These are phyloP conservation scores for Spatulosminthurus flaviceps DNA, from an alignment of 2,888 invertebrate species.

Conservation along the genomic window DNA sequence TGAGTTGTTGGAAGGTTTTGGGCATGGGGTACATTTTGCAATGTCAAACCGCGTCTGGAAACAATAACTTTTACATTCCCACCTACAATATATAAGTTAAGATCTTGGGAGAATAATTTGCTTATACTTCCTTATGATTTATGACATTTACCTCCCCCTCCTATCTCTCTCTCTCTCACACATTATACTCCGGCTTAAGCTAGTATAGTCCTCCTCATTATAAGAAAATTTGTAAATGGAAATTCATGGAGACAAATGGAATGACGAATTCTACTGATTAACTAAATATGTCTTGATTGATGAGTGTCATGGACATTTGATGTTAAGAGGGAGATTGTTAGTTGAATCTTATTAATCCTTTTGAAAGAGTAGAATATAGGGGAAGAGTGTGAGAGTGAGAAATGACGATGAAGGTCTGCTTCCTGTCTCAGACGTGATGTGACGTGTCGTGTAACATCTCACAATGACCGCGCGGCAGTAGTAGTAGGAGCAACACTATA, in stretches of 20 bases:
- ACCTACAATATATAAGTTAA: not conserved
- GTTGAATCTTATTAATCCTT: slow-evolving; percentile 14
- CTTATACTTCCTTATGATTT: not conserved
- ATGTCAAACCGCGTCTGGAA: not conserved
- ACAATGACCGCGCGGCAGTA: too few species aligned
- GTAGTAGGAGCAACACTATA: not conserved
- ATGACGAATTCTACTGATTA: slow-evolving; percentile 20
- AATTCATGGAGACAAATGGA: slow-evolving; percentile 31
- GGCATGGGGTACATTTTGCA: not conserved
- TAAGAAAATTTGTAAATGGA: not conserved
- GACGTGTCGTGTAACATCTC: slow-evolving; percentile 6
- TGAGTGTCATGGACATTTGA: not conserved
- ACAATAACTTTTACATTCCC: not conserved
- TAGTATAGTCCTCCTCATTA: slow-evolving; percentile 18
- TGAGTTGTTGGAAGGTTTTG: not conserved
- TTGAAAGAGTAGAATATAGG: slow-evolving; percentile 12
- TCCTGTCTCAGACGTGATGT: slow-evolving; percentile 2
- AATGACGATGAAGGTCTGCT: not conserved
- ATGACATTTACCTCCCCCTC: not conserved
- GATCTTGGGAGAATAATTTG: not conserved
- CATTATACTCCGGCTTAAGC: too few species aligned
- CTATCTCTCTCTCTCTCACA: too few species aligned
- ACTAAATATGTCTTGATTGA: slow-evolving; percentile 2
- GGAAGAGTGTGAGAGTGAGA: too few species aligned
- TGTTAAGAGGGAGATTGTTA: not conserved